A percentile compares a stretch with the other conserved stretches of the same genome.
Conservation (phyloP, 2,797 vertebrate species). For the Rhadinocentrus ornatus region DNA sequence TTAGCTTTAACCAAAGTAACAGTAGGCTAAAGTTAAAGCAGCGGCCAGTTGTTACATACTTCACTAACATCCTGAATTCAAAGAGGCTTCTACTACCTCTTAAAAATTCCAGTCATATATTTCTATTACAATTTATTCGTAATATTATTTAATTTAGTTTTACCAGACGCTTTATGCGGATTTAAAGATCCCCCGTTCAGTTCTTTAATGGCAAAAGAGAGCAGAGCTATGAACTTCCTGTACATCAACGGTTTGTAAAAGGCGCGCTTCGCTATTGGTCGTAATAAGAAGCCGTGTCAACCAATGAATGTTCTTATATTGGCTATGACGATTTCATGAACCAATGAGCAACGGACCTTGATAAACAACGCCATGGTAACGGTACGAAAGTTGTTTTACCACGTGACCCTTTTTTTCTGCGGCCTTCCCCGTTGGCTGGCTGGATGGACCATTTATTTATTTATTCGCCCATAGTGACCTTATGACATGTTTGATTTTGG, state of each 20-base stretch:
- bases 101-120: not conserved
- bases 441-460: too few relatives aligned
- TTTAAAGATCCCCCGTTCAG: conserved; percentile 51
- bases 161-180: conserved; percentile 20
- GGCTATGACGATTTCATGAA: not conserved
- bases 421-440: not conserved
- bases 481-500: too few relatives aligned
- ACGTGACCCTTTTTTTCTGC: conserved; percentile 58
- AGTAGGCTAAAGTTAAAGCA: not conserved
- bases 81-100: not conserved
- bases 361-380: conserved; percentile 80
- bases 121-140: not conserved
- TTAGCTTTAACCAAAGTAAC: conserved; percentile 2
- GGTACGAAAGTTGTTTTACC: conserved; percentile 55
- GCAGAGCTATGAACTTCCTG: conserved; percentile 75
- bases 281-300: not conserved
- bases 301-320: conserved; percentile 63
- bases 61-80: conserved; percentile 30
- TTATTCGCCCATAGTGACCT: too few relatives aligned
- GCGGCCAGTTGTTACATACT: not conserved
- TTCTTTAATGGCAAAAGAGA: conserved; percentile 13
- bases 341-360: conserved; percentile 68
- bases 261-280: conserved; percentile 78
- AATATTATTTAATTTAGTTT: conserved; percentile 8
- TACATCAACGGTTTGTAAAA: conserved; percentile 79